phyloP scores from a whole-genome alignment of 2,888 invertebrate species.

The Hemithea aestivaria region DNA sequence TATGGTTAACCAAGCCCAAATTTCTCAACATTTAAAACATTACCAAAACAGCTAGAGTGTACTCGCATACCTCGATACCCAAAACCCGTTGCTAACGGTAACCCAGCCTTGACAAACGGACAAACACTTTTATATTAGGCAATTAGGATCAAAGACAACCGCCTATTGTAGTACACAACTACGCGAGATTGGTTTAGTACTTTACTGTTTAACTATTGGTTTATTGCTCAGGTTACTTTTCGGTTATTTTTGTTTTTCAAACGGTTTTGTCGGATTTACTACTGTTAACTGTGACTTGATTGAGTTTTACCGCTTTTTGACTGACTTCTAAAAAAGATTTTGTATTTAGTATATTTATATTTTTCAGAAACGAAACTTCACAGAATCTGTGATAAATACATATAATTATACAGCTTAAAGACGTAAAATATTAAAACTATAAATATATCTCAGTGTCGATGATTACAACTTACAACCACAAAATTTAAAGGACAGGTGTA shows the following conservation, averaged over 20 bases:
- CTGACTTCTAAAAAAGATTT: no score
- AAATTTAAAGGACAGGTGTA: no score
- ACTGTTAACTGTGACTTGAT: no score
- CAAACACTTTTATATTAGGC: conserved; percentile 60
- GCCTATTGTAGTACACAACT: conserved; percentile 13
- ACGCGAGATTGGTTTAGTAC: conserved; percentile 8
- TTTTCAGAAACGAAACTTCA: no score
- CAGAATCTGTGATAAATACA: no score
- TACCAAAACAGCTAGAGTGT: conserved; percentile 17
- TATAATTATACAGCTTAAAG: no score
- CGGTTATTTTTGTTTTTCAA: conserved; percentile 5
- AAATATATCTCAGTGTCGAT: no score
- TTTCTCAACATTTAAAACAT: not conserved
- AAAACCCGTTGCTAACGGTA: conserved; percentile 65
- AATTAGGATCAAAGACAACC: conserved; percentile 61
- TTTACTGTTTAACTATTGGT: conserved; percentile 6
- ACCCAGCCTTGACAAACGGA: conserved; percentile 46
- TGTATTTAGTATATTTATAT: no score
- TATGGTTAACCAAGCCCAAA: not conserved
- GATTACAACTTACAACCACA: no score
- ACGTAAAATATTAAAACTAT: no score
- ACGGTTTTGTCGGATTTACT: conserved; percentile 11
- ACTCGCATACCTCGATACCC: conserved; percentile 30
- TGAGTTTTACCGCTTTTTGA: no score
- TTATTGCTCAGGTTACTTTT: conserved; percentile 3